These are phyloP conservation scores for Eulacestoma nigropectus DNA, from an alignment of 2,113 vertebrate genomes.

Conservation along the genomic window DNA sequence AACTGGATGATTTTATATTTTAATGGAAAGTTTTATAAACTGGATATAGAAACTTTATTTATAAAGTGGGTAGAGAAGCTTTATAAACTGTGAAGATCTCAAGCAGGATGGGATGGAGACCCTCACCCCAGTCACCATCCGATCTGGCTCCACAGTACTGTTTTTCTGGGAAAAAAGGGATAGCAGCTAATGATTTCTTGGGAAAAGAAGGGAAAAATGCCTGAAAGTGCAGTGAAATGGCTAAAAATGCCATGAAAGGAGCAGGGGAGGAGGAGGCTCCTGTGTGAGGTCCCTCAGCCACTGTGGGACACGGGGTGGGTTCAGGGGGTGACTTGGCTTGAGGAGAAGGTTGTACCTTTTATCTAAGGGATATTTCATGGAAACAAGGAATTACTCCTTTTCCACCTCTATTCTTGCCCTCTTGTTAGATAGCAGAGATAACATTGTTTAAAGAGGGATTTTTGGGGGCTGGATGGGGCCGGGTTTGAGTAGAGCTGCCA, in stretches of 20 bases:
- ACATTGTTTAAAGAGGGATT: background rate
- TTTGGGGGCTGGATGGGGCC: background rate
- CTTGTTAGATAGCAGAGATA: background rate
- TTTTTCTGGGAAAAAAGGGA: background rate
- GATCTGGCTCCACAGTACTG: background rate
- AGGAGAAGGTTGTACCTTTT: background rate
- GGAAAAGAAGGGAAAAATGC: fast-evolving
- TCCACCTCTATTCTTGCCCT: background rate
- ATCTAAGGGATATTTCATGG: background rate
- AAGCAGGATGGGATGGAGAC: background rate
- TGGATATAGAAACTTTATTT: background rate
- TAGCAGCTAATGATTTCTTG: background rate
- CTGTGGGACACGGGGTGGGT: fast-evolving
- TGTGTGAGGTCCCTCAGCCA: background rate
- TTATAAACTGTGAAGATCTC: background rate
- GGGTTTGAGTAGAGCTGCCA: fast-evolving
- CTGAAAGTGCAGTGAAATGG: background rate
- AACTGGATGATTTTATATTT: background rate
- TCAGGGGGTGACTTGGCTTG: fast-evolving
- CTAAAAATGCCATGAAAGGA: background rate
- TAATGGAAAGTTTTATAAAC: background rate
- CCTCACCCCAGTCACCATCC: background rate
- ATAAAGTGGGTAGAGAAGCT: background rate
- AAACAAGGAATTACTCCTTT: background rate
- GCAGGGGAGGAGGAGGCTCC: background rate